Base-by-base conservation (phyloP, 2,113 vertebrate species). In the Reinhardtius hippoglossoides region DNA sequence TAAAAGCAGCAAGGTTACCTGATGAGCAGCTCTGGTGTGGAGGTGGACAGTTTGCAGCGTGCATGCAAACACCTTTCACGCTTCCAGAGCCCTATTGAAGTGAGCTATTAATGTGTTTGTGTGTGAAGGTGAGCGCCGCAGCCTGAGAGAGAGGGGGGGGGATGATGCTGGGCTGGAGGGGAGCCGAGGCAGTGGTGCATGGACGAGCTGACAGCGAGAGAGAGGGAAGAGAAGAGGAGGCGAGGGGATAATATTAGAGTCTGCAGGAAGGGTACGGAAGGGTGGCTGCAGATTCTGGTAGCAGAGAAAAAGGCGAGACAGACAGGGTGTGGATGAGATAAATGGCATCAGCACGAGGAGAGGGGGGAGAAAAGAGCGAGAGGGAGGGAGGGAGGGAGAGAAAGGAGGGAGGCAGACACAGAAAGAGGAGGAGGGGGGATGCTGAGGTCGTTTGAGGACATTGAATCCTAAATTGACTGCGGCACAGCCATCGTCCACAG, bases 381-480 rank as follows among this genome's bases (percentile, higher is more conserved):
- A n/a, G 23, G 16, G 31, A 67, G 59, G 70, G 60, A 54, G 63
- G 40, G 12, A 20, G 63, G 52, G 78, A 48, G 27, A 42, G 9
- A 42, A 42, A 42, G 26, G 65, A 7, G 40, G 54, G 69, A 31
- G 50, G 55, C 56, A 61, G 40, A 42, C 40, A 42, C 40, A 71
- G 64, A 81, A 37, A 23, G 42, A 48, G 64, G 21, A 59, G 56
- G 55, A n/a, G 35, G 35, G 54, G 21, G 54, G 54, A 80, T 78
- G 78, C 2, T 18, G 80, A 87, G 94, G 92, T 91, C 89, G 80
- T 93, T 59, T 89, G 84, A 94, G 93, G 92, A 94, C 85, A 92
- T 59, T 26, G 72, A 77, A 75, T 87, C 81, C 80, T 81, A 89
- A 89, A 90, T 79, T 83, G 88, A 92, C 88, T 91, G 87, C 84